These are phyloP conservation scores for Nansenia antarctica DNA, from an alignment of 2,113 vertebrate species.

Conservation along the genomic window DNA sequence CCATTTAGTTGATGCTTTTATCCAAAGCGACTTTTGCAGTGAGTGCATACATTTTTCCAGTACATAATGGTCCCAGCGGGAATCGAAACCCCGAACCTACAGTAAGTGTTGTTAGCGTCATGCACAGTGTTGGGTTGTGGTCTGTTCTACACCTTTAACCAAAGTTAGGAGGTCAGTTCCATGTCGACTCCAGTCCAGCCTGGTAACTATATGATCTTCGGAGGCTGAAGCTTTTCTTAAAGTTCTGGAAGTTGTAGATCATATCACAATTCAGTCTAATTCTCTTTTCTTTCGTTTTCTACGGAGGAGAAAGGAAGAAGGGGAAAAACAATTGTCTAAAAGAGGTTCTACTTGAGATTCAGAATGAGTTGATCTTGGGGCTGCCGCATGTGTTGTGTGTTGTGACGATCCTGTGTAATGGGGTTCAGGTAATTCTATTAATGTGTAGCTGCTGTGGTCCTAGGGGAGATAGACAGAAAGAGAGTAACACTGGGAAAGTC, in stretches of 20 bases:
- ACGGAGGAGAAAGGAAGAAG: too few relatives aligned
- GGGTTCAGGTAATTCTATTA: slow-evolving; percentile 70
- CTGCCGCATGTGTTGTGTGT: slow-evolving; percentile 36
- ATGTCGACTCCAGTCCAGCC: slow-evolving; percentile 1
- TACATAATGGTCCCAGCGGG: too few relatives aligned
- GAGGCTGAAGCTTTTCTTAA: slow-evolving; percentile 24
- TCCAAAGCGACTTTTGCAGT: too few relatives aligned
- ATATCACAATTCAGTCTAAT: slow-evolving; percentile 38
- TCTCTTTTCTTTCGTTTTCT: too few relatives aligned
- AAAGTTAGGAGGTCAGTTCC: not conserved
- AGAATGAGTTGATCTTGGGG: not conserved
- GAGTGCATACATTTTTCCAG: too few relatives aligned
- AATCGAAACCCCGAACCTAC: too few relatives aligned
- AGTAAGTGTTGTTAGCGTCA: too few relatives aligned
- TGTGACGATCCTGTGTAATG: slow-evolving; percentile 63
- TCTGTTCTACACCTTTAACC: not conserved
- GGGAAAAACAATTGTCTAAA: not conserved
- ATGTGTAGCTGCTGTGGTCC: slow-evolving; percentile 57
- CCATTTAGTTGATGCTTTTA: too few relatives aligned
- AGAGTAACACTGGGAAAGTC: slow-evolving; percentile 70
- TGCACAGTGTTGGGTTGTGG: too few relatives aligned
- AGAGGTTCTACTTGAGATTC: not conserved
- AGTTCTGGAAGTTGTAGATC: not conserved
- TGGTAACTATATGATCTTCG: slow-evolving; percentile 5
- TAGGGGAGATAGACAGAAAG: slow-evolving; percentile 49